Conservation (phyloP, 2,113 vertebrate species). For the Odocoileus hemionus region DNA sequence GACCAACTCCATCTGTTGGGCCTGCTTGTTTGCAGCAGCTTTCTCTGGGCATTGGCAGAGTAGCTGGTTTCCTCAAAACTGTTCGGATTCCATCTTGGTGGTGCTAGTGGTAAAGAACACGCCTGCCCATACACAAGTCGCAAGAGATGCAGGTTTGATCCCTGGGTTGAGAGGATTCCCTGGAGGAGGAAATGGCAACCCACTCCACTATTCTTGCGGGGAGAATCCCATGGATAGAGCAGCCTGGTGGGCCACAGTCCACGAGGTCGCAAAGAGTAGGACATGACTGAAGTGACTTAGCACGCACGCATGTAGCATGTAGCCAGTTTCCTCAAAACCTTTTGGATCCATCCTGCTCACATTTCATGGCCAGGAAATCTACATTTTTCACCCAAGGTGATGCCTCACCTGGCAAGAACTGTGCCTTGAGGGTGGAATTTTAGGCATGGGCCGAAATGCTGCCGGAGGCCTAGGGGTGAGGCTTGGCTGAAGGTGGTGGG, state of each 20-base stretch:
- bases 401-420: not conserved
- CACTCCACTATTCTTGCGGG: not conserved
- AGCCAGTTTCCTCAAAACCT: not conserved
- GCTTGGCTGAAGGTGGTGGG: not conserved
- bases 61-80: not conserved
- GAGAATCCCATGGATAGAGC: not conserved
- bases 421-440: not conserved
- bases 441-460: not conserved
- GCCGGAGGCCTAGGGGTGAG: not conserved
- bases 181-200: not conserved
- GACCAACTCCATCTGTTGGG: not conserved
- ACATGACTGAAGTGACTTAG: not conserved
- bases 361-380: not conserved
- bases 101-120: not conserved
- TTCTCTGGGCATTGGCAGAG: not conserved
- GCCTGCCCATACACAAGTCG: not conserved
- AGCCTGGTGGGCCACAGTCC: not conserved
- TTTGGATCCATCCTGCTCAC: not conserved
- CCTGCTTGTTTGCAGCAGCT: not conserved
- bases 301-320: not conserved
- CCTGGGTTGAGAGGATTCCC: not conserved
- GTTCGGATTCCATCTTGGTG: not conserved
- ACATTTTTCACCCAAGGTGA: not conserved
- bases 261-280: not conserved
- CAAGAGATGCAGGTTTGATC: not conserved